A percentile compares a stretch with the other conserved stretches of the same genome.
phyloP scores from a whole-genome alignment of 2,797 vertebrate genomes.

The Girardinus metallicus region DNA sequence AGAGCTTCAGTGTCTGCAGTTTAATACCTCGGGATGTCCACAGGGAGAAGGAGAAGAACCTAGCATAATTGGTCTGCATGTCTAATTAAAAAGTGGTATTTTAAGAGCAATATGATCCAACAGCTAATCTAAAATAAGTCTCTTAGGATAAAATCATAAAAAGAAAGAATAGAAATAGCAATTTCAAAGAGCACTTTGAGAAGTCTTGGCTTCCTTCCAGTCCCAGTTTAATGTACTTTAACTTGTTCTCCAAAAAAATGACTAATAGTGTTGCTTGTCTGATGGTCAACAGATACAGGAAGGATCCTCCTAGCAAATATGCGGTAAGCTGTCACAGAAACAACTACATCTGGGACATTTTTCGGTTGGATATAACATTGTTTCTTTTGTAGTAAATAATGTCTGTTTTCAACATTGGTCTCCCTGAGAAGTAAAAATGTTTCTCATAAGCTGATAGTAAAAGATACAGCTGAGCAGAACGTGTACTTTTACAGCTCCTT shows the following conservation, averaged over 20 bases:
- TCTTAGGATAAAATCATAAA: conserved; percentile 66
- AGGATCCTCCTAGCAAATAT: conserved; percentile 4
- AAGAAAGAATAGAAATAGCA: conserved; percentile 60
- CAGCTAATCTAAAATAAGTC: conserved; percentile 68
- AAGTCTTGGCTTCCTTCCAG: conserved; percentile 45
- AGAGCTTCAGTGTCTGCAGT: conserved; percentile 29
- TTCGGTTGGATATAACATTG: neutral
- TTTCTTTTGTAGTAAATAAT: neutral
- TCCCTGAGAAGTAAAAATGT: conserved; percentile 24
- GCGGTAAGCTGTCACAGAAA: neutral
- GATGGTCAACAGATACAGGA: conserved; percentile 27
- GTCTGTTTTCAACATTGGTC: conserved; percentile 38
- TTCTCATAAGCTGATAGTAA: conserved; percentile 18
- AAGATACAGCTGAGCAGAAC: conserved; percentile 19
- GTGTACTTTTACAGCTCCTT: conserved; percentile 10
- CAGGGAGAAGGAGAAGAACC: conserved; percentile 43
- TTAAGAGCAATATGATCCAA: conserved; percentile 66
- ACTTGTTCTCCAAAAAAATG: conserved; percentile 33
- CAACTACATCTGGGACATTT: neutral
- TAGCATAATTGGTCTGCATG: conserved; percentile 63
- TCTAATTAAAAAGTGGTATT: conserved; percentile 71
- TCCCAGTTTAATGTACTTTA: conserved; percentile 55
- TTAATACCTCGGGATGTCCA: conserved; percentile 58
- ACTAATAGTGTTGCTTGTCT: conserved; percentile 48
- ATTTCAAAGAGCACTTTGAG: conserved; percentile 56